A percentile compares a stretch with the other conserved stretches of the same genome.
Evolutionary conservation across 2,888 invertebrate genomes (phyloP).

Genomic region (Syrphus vitripennis): DNA sequence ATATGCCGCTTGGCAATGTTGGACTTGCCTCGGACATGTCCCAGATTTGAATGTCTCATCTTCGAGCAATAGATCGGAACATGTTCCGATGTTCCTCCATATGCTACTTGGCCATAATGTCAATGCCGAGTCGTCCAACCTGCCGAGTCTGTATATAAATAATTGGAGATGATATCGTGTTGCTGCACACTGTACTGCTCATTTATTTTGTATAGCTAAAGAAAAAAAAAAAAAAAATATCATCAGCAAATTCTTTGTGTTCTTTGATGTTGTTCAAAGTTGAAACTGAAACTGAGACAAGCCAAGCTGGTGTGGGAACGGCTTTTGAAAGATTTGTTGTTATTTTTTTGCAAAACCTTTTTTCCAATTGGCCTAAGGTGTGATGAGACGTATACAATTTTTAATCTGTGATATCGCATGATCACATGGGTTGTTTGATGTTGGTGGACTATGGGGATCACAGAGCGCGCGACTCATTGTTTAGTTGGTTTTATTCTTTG

Average conservation of each 20-base stretch:
- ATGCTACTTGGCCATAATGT: constrained; percentile 52
- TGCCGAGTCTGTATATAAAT: constrained; percentile 36
- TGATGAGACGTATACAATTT: constrained; percentile 61
- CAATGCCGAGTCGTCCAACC: constrained; percentile 60
- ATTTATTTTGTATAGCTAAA: constrained; percentile 4
- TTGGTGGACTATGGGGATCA: not conserved
- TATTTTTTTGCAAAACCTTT: constrained; percentile 53
- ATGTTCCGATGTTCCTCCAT: constrained; percentile 23
- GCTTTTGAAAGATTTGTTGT: constrained; percentile 53
- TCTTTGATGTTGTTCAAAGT: not conserved
- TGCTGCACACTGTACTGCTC: constrained; percentile 43
- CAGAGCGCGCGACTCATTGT: constrained; percentile 33
- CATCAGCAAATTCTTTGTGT: constrained; percentile 26
- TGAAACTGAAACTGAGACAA: not conserved
- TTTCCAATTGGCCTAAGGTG: constrained; percentile 61
- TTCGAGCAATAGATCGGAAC: constrained; percentile 24
- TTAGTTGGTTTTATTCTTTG: constrained; percentile 45
- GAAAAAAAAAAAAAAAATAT: too few species aligned
- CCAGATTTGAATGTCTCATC: constrained; percentile 46
- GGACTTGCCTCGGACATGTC: constrained; percentile 31
- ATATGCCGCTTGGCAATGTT: not conserved
- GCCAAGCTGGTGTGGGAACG: constrained; percentile 49
- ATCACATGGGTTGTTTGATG: constrained; percentile 47
- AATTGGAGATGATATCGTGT: constrained; percentile 64
- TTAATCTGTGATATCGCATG: constrained; percentile 50